A percentile compares a stretch with the other conserved stretches of the same genome.
Evolutionary conservation across 2,797 vertebrate genomes (phyloP).

Genomic region (Gadopsis bispinosus): DNA sequence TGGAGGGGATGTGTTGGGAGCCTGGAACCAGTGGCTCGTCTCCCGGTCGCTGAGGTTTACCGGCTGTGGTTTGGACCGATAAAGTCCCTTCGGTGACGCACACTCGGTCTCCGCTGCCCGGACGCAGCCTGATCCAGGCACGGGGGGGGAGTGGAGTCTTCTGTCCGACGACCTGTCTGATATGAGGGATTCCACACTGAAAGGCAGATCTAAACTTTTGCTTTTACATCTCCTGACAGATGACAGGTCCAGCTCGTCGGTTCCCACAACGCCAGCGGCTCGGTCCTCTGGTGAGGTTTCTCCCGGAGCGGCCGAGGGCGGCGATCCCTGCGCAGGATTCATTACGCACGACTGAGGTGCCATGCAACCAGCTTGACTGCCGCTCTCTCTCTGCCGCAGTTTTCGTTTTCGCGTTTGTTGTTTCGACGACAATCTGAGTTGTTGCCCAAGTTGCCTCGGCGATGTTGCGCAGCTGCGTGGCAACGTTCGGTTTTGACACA

Average conservation of each 20-base stretch:
- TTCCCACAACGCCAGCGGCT: constrained; percentile 59
- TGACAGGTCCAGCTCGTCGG: constrained; percentile 77
- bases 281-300: constrained; percentile 71
- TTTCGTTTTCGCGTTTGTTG: constrained; percentile 14
- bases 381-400: constrained; percentile 55
- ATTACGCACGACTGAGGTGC: constrained; percentile 87
- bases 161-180: constrained; percentile 77
- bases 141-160: constrained; percentile 58
- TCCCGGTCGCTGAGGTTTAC: constrained; percentile 79
- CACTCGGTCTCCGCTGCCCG: constrained; percentile 70
- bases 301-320: constrained; percentile 70
- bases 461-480: constrained; percentile 53
- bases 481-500: constrained; percentile 66
- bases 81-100: constrained; percentile 73
- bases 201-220: constrained; percentile 82
- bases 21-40: constrained; percentile 78
- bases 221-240: constrained; percentile 77
- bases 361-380: constrained; percentile 80
- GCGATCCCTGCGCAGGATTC: constrained; percentile 86
- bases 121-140: constrained; percentile 57
- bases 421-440: constrained; percentile 4
- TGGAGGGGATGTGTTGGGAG: constrained; percentile 79
- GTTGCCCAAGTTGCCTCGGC: constrained; percentile 19
- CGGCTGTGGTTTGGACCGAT: constrained; percentile 73
- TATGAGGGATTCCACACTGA: constrained; percentile 90